A percentile compares a stretch with the other conserved stretches of the same genome.
These are phyloP conservation scores for Prionailurus bengalensis DNA, from an alignment of 2,113 vertebrate genomes.

Conservation along the genomic window DNA sequence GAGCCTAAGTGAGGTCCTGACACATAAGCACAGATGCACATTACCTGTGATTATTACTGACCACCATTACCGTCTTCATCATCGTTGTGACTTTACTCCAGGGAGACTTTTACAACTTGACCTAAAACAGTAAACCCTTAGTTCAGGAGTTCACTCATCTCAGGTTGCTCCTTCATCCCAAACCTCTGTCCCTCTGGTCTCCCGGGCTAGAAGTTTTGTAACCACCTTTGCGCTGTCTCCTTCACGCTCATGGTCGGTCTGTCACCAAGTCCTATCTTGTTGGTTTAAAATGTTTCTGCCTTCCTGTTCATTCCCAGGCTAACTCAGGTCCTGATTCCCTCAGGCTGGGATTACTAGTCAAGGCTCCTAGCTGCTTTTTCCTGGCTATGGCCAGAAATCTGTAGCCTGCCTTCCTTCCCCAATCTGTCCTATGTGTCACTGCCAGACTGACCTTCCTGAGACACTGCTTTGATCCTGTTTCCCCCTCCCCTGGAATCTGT, in stretches of 20 bases:
- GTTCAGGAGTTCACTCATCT: background rate
- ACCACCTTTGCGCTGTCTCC: background rate
- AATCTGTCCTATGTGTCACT: background rate
- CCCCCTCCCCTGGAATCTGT: background rate
- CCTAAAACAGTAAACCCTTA: background rate
- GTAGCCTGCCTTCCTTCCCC: background rate
- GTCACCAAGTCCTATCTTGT: background rate
- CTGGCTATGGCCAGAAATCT: background rate
- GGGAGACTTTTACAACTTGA: slow-evolving; percentile 56
- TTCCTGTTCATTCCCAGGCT: slow-evolving; percentile 8
- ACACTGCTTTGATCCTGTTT: slow-evolving; percentile 30
- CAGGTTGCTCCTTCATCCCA: background rate
- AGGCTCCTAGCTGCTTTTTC: background rate
- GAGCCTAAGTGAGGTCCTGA: background rate
- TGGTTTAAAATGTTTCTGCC: slow-evolving; percentile 32
- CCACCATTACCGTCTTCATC: background rate
- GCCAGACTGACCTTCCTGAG: slow-evolving; percentile 14
- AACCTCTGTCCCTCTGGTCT: background rate
- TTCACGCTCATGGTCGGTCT: background rate
- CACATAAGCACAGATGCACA: background rate
- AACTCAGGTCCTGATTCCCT: background rate
- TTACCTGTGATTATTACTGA: background rate
- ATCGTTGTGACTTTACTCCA: slow-evolving; percentile 39
- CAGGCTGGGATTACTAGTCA: slow-evolving; percentile 22
- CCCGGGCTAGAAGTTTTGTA: background rate